Evolutionary conservation across 2,113 vertebrate genomes (phyloP).

Genomic region (Sus scrofa): DNA sequence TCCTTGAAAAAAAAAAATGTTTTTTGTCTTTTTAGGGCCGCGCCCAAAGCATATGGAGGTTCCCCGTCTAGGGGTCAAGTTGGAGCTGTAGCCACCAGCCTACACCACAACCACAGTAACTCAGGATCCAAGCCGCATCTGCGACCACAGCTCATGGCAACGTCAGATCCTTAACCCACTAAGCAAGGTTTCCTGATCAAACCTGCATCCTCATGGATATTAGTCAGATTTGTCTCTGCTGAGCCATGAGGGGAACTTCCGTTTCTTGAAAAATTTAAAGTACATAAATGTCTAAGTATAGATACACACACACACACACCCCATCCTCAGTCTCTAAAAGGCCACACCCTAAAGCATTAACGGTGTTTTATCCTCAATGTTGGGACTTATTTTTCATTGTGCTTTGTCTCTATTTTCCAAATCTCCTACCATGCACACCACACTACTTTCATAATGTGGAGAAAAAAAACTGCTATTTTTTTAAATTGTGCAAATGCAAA

Average conservation of each 20-base stretch:
- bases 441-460: not conserved
- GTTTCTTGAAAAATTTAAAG: not conserved
- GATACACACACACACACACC: not conserved
- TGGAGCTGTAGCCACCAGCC: too few species aligned
- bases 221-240: too few species aligned
- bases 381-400: not conserved
- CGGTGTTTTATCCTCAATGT: not conserved
- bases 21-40: too few species aligned
- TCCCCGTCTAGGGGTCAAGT: too few species aligned
- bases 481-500: conserved; percentile 5
- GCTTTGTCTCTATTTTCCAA: conserved; percentile 59
- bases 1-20: not conserved
- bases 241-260: too few species aligned
- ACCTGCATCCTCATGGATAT: too few species aligned
- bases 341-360: not conserved
- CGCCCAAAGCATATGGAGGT: too few species aligned
- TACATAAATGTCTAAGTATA: not conserved
- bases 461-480: not conserved
- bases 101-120: too few species aligned
- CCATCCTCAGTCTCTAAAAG: not conserved
- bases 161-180: too few species aligned
- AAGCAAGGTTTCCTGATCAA: too few species aligned
- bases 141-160: too few species aligned
- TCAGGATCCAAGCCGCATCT: too few species aligned
- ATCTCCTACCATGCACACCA: not conserved